Evolutionary conservation across 1,140 invertebrate genomes (phyloP).

Genomic region (Trialeurodes vaporariorum): DNA sequence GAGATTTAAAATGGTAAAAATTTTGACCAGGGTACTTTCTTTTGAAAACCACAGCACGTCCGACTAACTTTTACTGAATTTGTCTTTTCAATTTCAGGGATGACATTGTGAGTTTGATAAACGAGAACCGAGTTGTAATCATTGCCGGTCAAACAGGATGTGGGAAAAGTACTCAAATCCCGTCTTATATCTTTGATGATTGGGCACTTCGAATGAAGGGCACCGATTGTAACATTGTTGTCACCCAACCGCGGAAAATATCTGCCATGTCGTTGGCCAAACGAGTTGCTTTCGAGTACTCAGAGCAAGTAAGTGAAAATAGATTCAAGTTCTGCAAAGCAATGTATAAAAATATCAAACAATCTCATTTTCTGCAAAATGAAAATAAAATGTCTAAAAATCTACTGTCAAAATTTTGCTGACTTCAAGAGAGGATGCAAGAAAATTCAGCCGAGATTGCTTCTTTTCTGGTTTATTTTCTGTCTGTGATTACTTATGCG

Average conservation of each 20-base stretch:
- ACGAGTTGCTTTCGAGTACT: conserved; percentile 70
- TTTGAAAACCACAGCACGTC: too few relatives aligned
- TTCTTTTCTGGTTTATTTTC: too few relatives aligned
- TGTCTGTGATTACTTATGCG: too few relatives aligned
- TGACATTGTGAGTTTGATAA: conserved; percentile 29
- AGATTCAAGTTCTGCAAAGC: not conserved
- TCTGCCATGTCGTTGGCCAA: conserved; percentile 79
- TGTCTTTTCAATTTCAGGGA: too few relatives aligned
- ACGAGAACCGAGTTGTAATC: conserved; percentile 30
- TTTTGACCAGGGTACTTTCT: too few relatives aligned
- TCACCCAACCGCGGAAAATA: conserved; percentile 85
- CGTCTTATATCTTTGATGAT: conserved; percentile 76
- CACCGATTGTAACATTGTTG: conserved; percentile 64
- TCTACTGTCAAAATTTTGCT: not conserved
- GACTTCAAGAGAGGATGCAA: too few relatives aligned
- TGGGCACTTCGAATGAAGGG: conserved; percentile 51
- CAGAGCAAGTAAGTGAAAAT: conserved; percentile 65
- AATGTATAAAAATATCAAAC: not conserved
- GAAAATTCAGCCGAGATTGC: too few relatives aligned
- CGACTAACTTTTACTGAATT: too few relatives aligned
- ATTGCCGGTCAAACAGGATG: conserved; percentile 37
- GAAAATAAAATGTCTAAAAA: not conserved
- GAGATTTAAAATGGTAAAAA: too few relatives aligned
- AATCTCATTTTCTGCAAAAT: not conserved
- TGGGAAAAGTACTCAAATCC: conserved; percentile 61